Evolutionary conservation across 2,888 invertebrate genomes (phyloP), one percentile per base, ranked within the genome.

Genomic region (Drosophila mettleri): DNA sequence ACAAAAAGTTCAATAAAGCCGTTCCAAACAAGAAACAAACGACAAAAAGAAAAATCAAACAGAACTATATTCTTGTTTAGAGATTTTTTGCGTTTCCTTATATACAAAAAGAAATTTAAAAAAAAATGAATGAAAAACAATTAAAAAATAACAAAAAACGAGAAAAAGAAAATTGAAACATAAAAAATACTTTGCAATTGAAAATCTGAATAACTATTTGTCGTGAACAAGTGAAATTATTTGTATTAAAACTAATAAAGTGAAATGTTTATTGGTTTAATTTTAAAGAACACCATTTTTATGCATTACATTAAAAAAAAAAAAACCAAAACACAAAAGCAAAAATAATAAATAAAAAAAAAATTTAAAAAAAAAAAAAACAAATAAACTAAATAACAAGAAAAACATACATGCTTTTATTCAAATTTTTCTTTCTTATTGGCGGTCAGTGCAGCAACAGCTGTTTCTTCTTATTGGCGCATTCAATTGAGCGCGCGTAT

Each of bases 1-100:
- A 80, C 80, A 83, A 83, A 78, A 74, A 82, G 82, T 82, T 82
- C 82, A 82, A 82, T 82, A 82, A 82, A 82, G 82, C 82, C 82
- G 82, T 85, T 82, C 82, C 82, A 83, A 80, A 72, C 74, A 77
- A 72, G 76, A 66, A 83, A 74, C 84, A 88, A 80, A 78, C 79
- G 52, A 69, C 78, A 80, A 77, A 80, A 77, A 78, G 70, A 83
- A 77, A 72, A 78, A 74, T 72, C 80, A 75, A 85, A 86, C 75
- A 76, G 73, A 75, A 69, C 68, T 72, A 75, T 69, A 61, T 69
- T 69, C 75, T 83, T 83, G 79, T 83, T 83, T 80, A 67, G 68
- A 83, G 76, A 80, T 81, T 65, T 80, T 86, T 86, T 82, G 73
- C 63, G 82, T 82, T 82, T 70, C 78, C 86, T 82, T 82, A 80